Base-by-base conservation (phyloP, 1,140 invertebrate genomes). In the Drosophila tani region DNA sequence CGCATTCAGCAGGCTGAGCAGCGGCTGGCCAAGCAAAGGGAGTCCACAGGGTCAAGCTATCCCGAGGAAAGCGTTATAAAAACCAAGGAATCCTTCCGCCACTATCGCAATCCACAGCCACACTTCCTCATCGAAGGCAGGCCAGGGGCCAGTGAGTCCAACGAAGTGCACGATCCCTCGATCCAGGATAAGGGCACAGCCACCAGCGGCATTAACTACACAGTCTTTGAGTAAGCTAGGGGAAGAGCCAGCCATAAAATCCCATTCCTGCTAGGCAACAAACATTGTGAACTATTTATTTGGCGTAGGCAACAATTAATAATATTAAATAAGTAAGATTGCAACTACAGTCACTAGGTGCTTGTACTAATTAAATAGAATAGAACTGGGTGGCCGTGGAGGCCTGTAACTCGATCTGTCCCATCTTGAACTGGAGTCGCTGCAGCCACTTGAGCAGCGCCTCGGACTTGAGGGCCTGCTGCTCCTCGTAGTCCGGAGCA, bases 351-450 rank as follows among this genome's bases (percentile, higher is more conserved):
- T 32, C 24, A 29, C 11, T 58, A 40, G 17, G 24, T 43, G 21
- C 27, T 14, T 27, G 35, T 17, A 21, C 46, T 38, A 17, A 56
- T 91, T 91, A 93, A 47, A 93, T 93, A 1, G 92, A 93, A 68
- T 93, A 93, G 64, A 93, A 93, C 63, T 93, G 92, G 35, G 92
- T 93, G 14, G 92, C 92, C 38, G 97, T 97, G 2, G 98, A 98
- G 4, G 98, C 98, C 93, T 99, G 98, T 65, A 99, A 93, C 94
- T 99, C 98, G 67, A 99, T 98, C 94, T 99, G 98, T 1, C 97
- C 98, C 96, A 99, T 99, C 94, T 99, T 99, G 88, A 99, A 99
- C 92, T 99, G 97, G 57, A 99, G 94, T 67, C 98, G 94, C 93
- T 99, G 97, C 17, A 99, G 93, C 97, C 98, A 99, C 73, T 96